phyloP scores from a whole-genome alignment of 2,113 vertebrate genomes.

The Cryptotis parvus region DNA sequence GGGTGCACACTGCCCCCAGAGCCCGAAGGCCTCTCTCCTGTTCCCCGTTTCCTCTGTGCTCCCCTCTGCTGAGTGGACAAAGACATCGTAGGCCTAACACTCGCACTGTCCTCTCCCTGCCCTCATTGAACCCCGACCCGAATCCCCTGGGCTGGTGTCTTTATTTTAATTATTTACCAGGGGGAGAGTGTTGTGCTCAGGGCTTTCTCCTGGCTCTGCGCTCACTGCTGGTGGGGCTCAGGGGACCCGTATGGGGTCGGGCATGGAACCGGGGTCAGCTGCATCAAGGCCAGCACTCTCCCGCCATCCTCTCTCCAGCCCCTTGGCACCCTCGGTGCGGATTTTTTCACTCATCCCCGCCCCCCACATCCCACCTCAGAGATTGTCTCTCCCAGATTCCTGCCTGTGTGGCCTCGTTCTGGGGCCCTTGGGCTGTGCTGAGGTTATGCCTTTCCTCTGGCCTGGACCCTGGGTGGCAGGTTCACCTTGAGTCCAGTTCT shows the following conservation, averaged over 20 bases:
- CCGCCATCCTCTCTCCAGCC: background rate
- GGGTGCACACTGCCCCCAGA: background rate
- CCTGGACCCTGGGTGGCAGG: background rate
- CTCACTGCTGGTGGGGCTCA: too few relatives aligned
- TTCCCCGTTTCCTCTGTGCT: background rate
- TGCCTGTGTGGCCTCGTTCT: too few relatives aligned
- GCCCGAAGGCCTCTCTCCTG: too few relatives aligned
- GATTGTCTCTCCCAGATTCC: too few relatives aligned
- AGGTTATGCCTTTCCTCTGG: background rate
- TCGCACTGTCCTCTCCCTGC: background rate
- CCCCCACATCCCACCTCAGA: too few relatives aligned
- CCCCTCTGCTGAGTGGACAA: background rate
- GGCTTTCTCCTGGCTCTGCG: too few relatives aligned
- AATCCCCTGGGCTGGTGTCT: background rate
- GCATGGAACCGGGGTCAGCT: too few relatives aligned
- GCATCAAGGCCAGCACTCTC: too few relatives aligned
- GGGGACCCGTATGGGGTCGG: too few relatives aligned
- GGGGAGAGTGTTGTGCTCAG: too few relatives aligned
- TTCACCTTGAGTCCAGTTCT: background rate
- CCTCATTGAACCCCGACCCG: background rate
- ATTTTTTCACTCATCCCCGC: background rate
- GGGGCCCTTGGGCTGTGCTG: too few relatives aligned
- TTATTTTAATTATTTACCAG: too few relatives aligned
- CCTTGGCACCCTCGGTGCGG: accelerated
- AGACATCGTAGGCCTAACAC: background rate